Evolutionary conservation across 2,113 vertebrate species (phyloP).

Genomic region (Cryptomyrus ogoouensis): DNA sequence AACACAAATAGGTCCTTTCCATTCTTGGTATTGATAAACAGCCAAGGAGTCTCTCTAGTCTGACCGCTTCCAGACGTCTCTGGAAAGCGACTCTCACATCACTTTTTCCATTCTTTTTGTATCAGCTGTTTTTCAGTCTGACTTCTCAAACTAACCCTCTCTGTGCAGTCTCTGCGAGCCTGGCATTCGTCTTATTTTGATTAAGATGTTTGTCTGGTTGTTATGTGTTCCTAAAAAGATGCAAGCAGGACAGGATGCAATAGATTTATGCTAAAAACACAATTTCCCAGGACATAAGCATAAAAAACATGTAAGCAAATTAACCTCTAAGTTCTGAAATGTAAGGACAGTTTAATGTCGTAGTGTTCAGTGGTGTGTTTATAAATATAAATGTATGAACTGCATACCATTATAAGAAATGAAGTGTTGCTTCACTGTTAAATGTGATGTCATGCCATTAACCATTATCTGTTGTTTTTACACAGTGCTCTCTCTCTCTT

Average conservation of each 20-base stretch:
- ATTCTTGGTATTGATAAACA: neutral
- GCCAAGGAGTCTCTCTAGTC: neutral
- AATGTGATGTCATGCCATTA: too few relatives aligned
- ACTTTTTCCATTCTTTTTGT: neutral
- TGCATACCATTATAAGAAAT: neutral
- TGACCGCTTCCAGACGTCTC: conserved; percentile 2
- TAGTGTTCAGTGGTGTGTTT: neutral
- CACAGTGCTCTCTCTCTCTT: neutral
- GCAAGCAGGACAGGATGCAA: neutral
- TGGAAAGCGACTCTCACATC: neutral
- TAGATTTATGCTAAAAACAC: neutral
- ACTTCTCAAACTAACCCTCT: neutral
- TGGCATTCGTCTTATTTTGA: neutral
- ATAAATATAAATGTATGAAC: neutral
- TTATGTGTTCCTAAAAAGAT: neutral
- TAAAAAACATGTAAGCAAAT: neutral
- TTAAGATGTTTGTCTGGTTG: neutral
- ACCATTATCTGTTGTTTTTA: neutral
- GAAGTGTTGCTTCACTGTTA: too few relatives aligned
- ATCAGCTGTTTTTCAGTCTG: neutral
- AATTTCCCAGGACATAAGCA: neutral
- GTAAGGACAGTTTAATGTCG: neutral
- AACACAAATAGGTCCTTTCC: neutral
- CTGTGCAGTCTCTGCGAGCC: neutral
- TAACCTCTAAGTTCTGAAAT: neutral